Evolutionary conservation across 2,888 invertebrate species (phyloP), one percentile per base, ranked within the genome.

Genomic region (Leucozona laternaria): DNA sequence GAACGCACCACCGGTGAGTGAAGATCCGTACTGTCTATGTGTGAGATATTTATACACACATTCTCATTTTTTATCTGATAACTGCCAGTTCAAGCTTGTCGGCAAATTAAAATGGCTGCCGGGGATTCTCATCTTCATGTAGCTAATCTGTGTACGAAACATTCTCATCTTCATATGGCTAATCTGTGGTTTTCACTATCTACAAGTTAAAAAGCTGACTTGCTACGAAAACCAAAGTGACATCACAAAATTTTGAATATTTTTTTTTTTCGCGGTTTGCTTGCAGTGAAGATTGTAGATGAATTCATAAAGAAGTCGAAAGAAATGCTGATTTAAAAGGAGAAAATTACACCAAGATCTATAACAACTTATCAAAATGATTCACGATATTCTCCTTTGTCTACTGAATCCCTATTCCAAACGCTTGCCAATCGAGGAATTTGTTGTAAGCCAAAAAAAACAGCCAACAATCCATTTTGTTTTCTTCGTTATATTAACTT

Each of bases 341-440:
- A 25, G 1, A 3, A 34, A 48, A 48, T 15, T 20, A 8, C 4
- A 17, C 6, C n/a, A 25, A 15, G 0, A 25, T n/a, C n/a, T 13
- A 13, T 31, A 31, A 64, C 0, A 25, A 43, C 50, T 17, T 17
- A 6, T 17, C 10, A 87, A 75, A 84, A 92, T 92, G 92, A 91
- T 92, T 57, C 91, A 92, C 66, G 92, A 92, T 53, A 89, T 92
- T 45, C 57, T 92, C 40, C 64, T 92, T 5, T 90, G 90, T 0
- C 91, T 92, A 8, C 78, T 92, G 10, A 91, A 90, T 86, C 88
- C 91, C 2, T 89, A 89, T 71, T 88, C 89, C 4, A 89, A 91
- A 11, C 89, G 90, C 2, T 62, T 89, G 2, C 89, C 89, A 0
- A 89, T 92, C 10, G 89, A 90, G 31, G 88, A 89, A 1, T 92